Conservation (phyloP, 2,797 vertebrate genomes). For the Cuniculus paca region DNA sequence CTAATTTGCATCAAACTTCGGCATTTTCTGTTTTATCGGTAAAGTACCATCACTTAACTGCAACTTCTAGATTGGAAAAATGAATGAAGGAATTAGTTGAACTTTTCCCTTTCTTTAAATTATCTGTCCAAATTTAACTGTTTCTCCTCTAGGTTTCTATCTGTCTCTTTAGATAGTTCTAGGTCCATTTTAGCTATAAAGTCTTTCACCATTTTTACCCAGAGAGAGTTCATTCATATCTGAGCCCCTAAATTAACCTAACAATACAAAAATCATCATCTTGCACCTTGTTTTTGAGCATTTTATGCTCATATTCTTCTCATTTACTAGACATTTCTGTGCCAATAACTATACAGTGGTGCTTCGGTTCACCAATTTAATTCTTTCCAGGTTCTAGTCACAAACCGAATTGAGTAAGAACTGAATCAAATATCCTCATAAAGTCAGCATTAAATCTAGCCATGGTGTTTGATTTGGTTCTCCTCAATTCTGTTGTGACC, state of each 20-base stretch:
- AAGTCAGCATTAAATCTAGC: neutral
- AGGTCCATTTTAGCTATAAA: neutral
- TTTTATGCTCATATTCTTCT: neutral
- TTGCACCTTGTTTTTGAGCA: neutral
- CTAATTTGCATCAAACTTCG: neutral
- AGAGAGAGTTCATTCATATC: neutral
- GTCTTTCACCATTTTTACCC: neutral
- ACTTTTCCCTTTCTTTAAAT: conserved; percentile 52
- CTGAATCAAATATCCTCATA: neutral
- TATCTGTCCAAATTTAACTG: neutral
- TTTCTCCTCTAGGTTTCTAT: neutral
- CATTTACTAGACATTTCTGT: neutral
- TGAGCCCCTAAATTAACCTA: neutral
- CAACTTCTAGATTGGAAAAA: neutral
- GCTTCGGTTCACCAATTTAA: neutral
- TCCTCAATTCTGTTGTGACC: neutral
- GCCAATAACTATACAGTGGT: neutral
- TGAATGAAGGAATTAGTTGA: neutral
- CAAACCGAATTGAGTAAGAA: neutral
- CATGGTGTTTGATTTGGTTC: neutral
- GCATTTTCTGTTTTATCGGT: neutral
- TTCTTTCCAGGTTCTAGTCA: neutral
- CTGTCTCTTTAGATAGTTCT: neutral
- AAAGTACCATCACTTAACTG: neutral
- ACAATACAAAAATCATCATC: neutral